Conservation (phyloP, 2,797 vertebrate genomes). For the Peromyscus eremicus region DNA sequence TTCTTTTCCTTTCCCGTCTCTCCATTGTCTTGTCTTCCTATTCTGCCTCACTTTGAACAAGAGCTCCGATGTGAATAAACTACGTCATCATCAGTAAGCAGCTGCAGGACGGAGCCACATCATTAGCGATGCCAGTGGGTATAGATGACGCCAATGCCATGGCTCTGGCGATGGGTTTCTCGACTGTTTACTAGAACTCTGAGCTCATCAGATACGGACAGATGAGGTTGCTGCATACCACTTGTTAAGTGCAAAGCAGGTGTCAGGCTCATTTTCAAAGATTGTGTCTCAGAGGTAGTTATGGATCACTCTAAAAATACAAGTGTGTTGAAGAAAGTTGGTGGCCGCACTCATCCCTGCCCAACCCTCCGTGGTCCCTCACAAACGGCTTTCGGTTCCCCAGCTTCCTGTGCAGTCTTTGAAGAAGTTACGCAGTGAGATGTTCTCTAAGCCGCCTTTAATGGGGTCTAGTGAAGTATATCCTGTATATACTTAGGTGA, state of each 20-base stretch:
- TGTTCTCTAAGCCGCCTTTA: not conserved
- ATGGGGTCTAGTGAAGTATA: too few species aligned
- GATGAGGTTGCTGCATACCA: not conserved
- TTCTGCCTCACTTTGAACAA: not conserved
- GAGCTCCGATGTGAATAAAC: slow-evolving; percentile 39
- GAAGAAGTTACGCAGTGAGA: slow-evolving; percentile 28
- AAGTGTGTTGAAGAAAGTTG: slow-evolving; percentile 16
- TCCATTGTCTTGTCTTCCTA: not conserved
- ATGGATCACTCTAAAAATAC: slow-evolving; percentile 53
- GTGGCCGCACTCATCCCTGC: not conserved
- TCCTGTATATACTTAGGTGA: not conserved
- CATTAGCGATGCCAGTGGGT: slow-evolving; percentile 47
- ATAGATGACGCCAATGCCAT: slow-evolving; percentile 14
- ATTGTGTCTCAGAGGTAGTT: slow-evolving; percentile 53
- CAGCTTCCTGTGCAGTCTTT: not conserved
- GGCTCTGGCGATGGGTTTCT: not conserved
- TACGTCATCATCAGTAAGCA: slow-evolving; percentile 27
- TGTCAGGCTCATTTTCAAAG: slow-evolving; percentile 55
- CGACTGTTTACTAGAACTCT: not conserved
- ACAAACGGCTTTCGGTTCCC: not conserved
- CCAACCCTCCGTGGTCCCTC: not conserved
- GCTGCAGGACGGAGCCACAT: slow-evolving; percentile 39
- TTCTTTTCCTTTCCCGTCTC: not conserved
- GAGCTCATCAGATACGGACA: not conserved
- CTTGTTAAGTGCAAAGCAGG: slow-evolving; percentile 53